Conservation (phyloP, 1,140 invertebrate species). For the Pteromalus puparum region DNA sequence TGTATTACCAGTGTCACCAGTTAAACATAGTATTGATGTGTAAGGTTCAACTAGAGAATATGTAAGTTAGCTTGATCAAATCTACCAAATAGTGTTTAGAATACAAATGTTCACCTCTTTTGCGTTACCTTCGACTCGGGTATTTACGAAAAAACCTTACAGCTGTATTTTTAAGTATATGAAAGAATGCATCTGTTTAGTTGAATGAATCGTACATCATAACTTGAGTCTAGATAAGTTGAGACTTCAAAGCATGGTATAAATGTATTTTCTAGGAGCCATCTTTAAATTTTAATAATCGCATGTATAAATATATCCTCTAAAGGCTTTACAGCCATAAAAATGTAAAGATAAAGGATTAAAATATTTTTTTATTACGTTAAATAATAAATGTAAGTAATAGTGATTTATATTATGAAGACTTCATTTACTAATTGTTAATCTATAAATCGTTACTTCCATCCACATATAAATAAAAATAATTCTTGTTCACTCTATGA, state of each 20-base stretch:
- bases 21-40: conserved; percentile 16
- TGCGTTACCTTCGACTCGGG: conserved; percentile 52
- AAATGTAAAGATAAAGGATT: conserved; percentile 33
- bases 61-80: neutral
- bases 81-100: conserved; percentile 22
- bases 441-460: conserved; percentile 16
- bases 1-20: neutral
- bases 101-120: conserved; percentile 28
- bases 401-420: conserved; percentile 11
- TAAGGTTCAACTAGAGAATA: conserved; percentile 1
- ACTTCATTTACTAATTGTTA: conserved; percentile 34
- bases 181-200: conserved; percentile 22
- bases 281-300: conserved; percentile 16
- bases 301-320: conserved; percentile 24
- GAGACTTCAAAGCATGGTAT: neutral
- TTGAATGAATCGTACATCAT: neutral
- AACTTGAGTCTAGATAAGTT: neutral
- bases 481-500: neutral
- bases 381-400: conserved; percentile 31
- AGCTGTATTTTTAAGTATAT: conserved; percentile 17
- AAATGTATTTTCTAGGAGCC: conserved; percentile 26
- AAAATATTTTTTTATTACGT: conserved; percentile 45
- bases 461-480: conserved; percentile 7
- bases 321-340: neutral
- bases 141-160: conserved; percentile 32